Percentiles rank a stretch among this genome's conserved stretches.
phyloP scores from a whole-genome alignment of 2,797 vertebrate species.

The Eulemur rubriventer region DNA sequence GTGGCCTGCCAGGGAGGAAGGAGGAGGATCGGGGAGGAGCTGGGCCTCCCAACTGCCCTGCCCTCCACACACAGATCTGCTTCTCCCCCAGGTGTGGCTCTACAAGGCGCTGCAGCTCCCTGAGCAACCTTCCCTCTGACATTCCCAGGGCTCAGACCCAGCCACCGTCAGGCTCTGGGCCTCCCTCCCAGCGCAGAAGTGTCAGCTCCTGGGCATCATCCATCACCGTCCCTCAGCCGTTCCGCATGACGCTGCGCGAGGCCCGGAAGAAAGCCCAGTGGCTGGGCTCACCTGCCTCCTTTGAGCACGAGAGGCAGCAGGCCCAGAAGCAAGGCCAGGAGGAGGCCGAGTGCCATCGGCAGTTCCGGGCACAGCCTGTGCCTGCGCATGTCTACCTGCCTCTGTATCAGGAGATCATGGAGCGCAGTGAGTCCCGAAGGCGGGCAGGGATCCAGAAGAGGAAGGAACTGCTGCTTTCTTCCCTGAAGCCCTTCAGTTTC shows the following conservation, averaged over 20 bases:
- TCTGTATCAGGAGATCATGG: slow-evolving; percentile 90
- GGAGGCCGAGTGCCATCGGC: slow-evolving; percentile 92
- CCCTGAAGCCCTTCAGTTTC: slow-evolving; percentile 94
- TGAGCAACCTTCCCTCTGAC: slow-evolving; percentile 82
- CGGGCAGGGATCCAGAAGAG: slow-evolving; percentile 88
- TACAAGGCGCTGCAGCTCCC: slow-evolving; percentile 84
- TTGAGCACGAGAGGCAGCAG: slow-evolving; percentile 82
- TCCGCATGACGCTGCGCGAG: slow-evolving; percentile 83
- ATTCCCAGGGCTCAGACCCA: slow-evolving; percentile 69
- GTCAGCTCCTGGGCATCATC: slow-evolving; percentile 82
- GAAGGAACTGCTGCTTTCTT: slow-evolving; percentile 91
- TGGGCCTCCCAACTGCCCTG: not conserved
- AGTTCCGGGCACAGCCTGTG: slow-evolving; percentile 92
- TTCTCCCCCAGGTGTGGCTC: slow-evolving; percentile 77
- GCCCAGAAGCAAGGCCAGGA: slow-evolving; percentile 87
- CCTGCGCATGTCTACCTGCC: slow-evolving; percentile 89
- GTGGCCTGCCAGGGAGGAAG: not conserved
- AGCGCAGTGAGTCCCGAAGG: slow-evolving; percentile 88
- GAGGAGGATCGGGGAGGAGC: not conserved
- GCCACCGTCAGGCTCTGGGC: slow-evolving; percentile 67
- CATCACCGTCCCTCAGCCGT: slow-evolving; percentile 85
- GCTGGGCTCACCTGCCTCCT: slow-evolving; percentile 81
- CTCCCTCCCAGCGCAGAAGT: slow-evolving; percentile 76
- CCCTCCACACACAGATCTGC: not conserved
- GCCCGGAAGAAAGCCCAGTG: slow-evolving; percentile 81